Evolutionary conservation across 2,797 vertebrate species (phyloP).

Genomic region (Pangasius djambal): DNA sequence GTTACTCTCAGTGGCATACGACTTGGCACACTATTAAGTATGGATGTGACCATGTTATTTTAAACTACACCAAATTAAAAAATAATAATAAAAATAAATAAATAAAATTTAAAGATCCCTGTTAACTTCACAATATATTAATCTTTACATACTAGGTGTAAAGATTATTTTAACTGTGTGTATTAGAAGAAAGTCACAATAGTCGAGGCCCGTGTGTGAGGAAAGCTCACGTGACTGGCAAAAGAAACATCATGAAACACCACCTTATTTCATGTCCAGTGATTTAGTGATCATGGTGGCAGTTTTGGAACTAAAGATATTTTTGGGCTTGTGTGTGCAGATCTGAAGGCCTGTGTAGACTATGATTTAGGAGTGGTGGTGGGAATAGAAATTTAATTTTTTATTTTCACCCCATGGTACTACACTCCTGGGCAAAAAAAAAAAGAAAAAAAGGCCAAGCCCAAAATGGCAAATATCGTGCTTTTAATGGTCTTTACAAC

Average conservation of each 20-base stretch:
- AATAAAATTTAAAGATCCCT: not conserved
- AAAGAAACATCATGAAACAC: not conserved
- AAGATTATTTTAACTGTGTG: not conserved
- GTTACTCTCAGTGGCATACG: not conserved
- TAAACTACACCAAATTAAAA: not conserved
- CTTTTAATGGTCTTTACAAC: too few relatives aligned
- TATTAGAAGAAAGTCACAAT: not conserved
- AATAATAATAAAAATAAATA: too few relatives aligned
- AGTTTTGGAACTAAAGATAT: not conserved
- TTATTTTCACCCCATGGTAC: not conserved
- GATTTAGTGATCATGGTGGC: too few relatives aligned
- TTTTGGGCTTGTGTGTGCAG: not conserved
- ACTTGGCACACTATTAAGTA: not conserved
- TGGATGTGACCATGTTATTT: not conserved
- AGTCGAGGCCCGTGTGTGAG: not conserved
- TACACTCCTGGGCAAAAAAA: too few relatives aligned
- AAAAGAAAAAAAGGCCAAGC: too few relatives aligned
- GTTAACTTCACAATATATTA: not conserved
- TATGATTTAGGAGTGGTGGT: not conserved
- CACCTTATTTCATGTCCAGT: not conserved
- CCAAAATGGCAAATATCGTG: too few relatives aligned
- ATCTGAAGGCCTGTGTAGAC: not conserved
- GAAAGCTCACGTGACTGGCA: not conserved
- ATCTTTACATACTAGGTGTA: not conserved
- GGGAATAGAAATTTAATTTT: not conserved